A percentile compares a stretch with the other conserved stretches of the same genome.
These are phyloP conservation scores for Carcina quercana DNA, from an alignment of 2,888 invertebrate genomes.

Conservation along the genomic window DNA sequence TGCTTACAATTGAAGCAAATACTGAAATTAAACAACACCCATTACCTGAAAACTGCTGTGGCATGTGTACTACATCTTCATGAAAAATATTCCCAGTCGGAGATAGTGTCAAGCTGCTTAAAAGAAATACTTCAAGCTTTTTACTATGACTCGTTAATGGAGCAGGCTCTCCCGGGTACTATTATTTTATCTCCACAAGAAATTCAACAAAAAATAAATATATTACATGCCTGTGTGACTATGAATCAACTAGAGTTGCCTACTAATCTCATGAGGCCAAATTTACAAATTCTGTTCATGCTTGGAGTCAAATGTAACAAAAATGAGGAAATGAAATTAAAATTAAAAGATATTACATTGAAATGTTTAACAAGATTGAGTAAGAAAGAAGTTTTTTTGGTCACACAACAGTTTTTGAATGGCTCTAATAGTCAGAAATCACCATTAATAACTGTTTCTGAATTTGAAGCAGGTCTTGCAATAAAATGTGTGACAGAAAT, in stretches of 20 bases:
- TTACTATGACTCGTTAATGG: slow-evolving; percentile 29
- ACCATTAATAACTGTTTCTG: slow-evolving; percentile 33
- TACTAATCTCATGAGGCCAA: slow-evolving; percentile 39
- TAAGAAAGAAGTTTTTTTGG: slow-evolving; percentile 24
- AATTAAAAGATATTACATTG: slow-evolving; percentile 45
- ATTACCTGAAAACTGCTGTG: slow-evolving; percentile 65
- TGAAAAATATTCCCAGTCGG: slow-evolving; percentile 57
- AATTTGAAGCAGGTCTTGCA: slow-evolving; percentile 51
- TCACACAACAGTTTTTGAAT: slow-evolving; percentile 38
- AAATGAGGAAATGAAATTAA: slow-evolving; percentile 36
- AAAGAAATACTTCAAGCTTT: slow-evolving; percentile 40
- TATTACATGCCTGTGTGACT: slow-evolving; percentile 47
- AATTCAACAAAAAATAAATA: slow-evolving; percentile 44
- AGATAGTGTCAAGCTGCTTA: slow-evolving; percentile 36
- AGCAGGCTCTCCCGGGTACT: slow-evolving; percentile 42
- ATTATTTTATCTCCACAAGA: slow-evolving; percentile 48
- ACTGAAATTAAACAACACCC: slow-evolving; percentile 49
- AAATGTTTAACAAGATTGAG: slow-evolving; percentile 41
- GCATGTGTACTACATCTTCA: slow-evolving; percentile 71
- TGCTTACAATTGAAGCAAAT: slow-evolving; percentile 68
- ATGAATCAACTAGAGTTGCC: slow-evolving; percentile 43
- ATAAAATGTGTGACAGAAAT: slow-evolving; percentile 34
- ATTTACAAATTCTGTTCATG: slow-evolving; percentile 55
- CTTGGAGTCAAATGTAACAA: slow-evolving; percentile 48
- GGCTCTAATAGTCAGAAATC: slow-evolving; percentile 21